Evolutionary conservation across 92 coral and sea anemone species (phyloP), one percentile per base, ranked within the genome.

Genomic region (Montipora capitata): DNA sequence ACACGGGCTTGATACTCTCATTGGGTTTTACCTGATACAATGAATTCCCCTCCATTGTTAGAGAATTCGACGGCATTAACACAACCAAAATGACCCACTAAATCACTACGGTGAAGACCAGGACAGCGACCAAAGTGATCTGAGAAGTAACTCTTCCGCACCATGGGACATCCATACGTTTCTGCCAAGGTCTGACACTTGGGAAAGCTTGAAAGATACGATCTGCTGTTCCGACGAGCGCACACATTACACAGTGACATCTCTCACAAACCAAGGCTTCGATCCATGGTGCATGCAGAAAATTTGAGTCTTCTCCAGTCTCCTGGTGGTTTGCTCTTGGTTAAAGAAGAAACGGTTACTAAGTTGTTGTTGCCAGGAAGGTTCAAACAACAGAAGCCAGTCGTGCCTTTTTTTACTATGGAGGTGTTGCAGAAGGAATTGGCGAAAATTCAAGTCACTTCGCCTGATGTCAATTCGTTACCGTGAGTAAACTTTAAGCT

Each of bases 51-150:
- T 52, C 98, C 96, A 62, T 85, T 88, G 15, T 92, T 94, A 0
- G 98, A 97, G 87, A 97, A 94, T 79, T 92, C 99, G 51, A 97
- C 84, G 5, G 99, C 99, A 90, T 97, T 97, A 18, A 97, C 99
- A 73, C 99, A 97, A 10, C 98, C 98, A 83, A 68, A 96, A 79
- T 97, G 99, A 5, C 99, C 99, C 65, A 86, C 90, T 71, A 97
- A 86, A 64, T 97, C 88, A 65, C 82, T 91, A 76, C 91, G 88
- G 89, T 84, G 89, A 44, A 96, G 96, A 74, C 95, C 89, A 14
- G 77, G 52, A 67, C 94, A 84, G 10, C 90, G 84, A 40, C 88
- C 89, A 66, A 97, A 92, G 70, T 89, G 87, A 51, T 92, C 96
- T 66, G 88, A 74, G 80, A 97, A 49, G 63, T 84, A 97, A 20